Evolutionary conservation across 2,797 vertebrate genomes (phyloP).

Genomic region (Mus caroli): DNA sequence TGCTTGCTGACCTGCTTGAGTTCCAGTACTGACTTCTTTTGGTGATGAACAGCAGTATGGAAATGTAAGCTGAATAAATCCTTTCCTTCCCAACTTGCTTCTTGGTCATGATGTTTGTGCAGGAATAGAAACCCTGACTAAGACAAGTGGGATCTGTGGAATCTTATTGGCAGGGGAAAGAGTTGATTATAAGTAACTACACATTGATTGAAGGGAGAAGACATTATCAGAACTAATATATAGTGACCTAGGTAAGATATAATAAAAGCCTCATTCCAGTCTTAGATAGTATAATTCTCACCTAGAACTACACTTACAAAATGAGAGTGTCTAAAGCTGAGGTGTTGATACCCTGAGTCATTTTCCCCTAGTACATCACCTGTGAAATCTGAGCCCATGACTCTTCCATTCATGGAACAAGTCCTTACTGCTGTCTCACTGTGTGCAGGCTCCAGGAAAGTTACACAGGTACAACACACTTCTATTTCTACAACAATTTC

Average conservation of each 20-base stretch:
- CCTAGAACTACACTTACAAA: conserved; percentile 11
- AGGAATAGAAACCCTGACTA: too few relatives aligned
- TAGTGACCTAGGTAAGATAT: background rate
- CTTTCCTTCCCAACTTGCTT: too few relatives aligned
- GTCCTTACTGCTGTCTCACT: background rate
- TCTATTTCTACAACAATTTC: background rate
- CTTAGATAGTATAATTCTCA: background rate
- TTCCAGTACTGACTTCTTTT: too few relatives aligned
- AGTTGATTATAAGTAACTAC: conserved; percentile 21
- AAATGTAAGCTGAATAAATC: too few relatives aligned
- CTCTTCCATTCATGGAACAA: background rate
- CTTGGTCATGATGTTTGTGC: too few relatives aligned
- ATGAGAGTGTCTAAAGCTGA: background rate
- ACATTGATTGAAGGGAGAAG: background rate
- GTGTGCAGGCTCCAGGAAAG: background rate
- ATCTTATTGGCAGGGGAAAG: conserved; percentile 27
- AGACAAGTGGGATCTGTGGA: background rate
- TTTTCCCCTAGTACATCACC: background rate
- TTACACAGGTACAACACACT: background rate
- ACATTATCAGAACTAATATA: background rate
- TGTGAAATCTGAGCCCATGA: background rate
- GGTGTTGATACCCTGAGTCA: background rate
- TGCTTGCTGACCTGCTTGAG: too few relatives aligned
- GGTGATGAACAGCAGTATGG: too few relatives aligned
- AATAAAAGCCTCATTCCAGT: background rate